Evolutionary conservation across 2,888 invertebrate genomes (phyloP).

Genomic region (Eueremaeus valkanovi): DNA sequence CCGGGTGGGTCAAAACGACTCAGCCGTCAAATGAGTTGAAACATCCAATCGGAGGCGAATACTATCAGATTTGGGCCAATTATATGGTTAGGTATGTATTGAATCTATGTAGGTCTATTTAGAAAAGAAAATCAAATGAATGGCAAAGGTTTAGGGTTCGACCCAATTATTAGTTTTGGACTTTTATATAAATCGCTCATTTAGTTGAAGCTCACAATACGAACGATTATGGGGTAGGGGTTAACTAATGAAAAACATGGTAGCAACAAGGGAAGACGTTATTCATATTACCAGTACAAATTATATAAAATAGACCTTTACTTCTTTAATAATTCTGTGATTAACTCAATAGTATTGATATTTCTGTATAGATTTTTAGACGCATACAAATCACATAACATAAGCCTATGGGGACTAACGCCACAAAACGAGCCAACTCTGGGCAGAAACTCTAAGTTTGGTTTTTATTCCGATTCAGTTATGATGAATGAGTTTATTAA

Average conservation of each 20-base stretch:
- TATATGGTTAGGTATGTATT: constrained; percentile 67
- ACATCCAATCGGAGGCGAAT: constrained; percentile 52
- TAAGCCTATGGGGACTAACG: constrained; percentile 70
- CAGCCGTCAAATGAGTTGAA: constrained; percentile 55
- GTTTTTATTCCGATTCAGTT: constrained; percentile 67
- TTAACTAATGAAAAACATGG: too few relatives aligned
- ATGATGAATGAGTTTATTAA: constrained; percentile 64
- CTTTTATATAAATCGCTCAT: too few relatives aligned
- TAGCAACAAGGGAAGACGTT: too few relatives aligned
- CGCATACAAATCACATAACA: constrained; percentile 64
- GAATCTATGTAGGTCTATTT: too few relatives aligned
- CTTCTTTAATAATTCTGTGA: not conserved
- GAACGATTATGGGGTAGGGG: too few relatives aligned
- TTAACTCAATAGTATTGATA: not conserved
- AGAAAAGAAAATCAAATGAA: too few relatives aligned
- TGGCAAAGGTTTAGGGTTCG: too few relatives aligned
- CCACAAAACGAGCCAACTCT: constrained; percentile 77
- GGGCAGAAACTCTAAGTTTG: constrained; percentile 53
- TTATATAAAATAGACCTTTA: too few relatives aligned
- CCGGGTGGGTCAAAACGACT: constrained; percentile 60
- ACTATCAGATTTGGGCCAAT: constrained; percentile 73
- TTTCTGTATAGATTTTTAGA: constrained; percentile 65
- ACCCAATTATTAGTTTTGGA: too few relatives aligned
- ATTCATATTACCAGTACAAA: too few relatives aligned
- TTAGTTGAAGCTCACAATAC: too few relatives aligned